These are phyloP conservation scores for Thermophis baileyi DNA, from an alignment of 2,113 vertebrate genomes.

Conservation along the genomic window DNA sequence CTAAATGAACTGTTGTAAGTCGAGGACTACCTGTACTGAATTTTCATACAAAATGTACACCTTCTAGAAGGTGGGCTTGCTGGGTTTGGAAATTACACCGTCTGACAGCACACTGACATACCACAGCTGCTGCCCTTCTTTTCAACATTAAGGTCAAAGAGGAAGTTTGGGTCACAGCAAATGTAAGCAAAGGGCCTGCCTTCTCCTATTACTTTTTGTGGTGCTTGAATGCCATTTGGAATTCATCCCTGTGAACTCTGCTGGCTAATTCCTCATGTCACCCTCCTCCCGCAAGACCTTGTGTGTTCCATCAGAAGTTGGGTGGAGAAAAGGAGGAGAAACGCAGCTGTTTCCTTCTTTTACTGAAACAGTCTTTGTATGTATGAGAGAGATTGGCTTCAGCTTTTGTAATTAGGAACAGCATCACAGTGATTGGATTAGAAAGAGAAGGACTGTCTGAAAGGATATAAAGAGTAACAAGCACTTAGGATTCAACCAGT, in stretches of 20 bases:
- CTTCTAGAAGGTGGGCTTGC: background rate
- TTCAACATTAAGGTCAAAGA: conserved; percentile 21
- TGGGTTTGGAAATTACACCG: background rate
- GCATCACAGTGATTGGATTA: conserved; percentile 57
- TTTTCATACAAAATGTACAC: background rate
- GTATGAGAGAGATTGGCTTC: conserved; percentile 9
- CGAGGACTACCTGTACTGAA: background rate
- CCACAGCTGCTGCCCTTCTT: background rate
- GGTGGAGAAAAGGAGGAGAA: conserved; percentile 11
- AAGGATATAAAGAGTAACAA: conserved; percentile 31
- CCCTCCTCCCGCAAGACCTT: accelerated
- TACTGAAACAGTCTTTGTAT: conserved; percentile 30
- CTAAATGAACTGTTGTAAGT: too few species aligned
- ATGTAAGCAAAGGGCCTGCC: background rate
- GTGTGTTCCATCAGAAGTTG: conserved; percentile 11
- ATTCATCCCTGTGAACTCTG: background rate
- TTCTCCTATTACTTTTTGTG: background rate
- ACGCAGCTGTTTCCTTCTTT: conserved; percentile 47
- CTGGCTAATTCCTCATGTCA: background rate
- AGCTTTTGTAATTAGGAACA: conserved; percentile 21
- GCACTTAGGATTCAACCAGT: conserved; percentile 41
- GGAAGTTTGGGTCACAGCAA: conserved; percentile 24
- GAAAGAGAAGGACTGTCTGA: conserved; percentile 33
- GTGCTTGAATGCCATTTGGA: background rate
- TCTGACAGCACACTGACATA: background rate